Percentiles rank a stretch among this genome's conserved stretches.
phyloP scores from a whole-genome alignment of 2,113 vertebrate genomes.

The Sebastes schlegelii region DNA sequence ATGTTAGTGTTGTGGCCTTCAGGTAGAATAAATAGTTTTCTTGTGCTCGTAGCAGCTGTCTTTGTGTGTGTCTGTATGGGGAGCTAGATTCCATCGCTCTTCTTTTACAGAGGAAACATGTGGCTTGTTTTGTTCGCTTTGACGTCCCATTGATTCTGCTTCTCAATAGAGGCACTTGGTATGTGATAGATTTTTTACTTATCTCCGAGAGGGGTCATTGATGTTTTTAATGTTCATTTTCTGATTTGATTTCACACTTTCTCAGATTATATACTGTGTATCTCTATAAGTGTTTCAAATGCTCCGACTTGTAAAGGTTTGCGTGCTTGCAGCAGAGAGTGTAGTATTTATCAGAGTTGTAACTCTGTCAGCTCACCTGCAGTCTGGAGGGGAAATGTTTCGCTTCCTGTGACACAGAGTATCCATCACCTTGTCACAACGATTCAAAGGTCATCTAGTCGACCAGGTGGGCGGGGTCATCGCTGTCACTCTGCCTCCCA shows the following conservation, averaged over 20 bases:
- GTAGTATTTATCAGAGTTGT: slow-evolving; percentile 7
- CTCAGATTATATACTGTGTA: background rate
- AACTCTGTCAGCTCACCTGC: slow-evolving; percentile 32
- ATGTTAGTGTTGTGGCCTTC: background rate
- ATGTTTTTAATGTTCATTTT: background rate
- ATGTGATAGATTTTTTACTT: background rate
- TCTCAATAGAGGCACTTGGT: slow-evolving; percentile 6
- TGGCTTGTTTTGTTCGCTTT: background rate
- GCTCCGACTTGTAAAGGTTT: background rate
- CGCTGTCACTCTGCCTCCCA: slow-evolving; percentile 49
- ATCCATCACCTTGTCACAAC: slow-evolving; percentile 65
- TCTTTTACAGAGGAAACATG: background rate
- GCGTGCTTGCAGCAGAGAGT: background rate
- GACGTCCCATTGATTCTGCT: background rate
- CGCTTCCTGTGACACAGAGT: slow-evolving; percentile 37
- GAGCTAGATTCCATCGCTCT: background rate
- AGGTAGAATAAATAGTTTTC: background rate
- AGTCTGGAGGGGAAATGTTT: slow-evolving; percentile 46
- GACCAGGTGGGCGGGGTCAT: slow-evolving; percentile 61
- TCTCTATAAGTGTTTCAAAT: background rate
- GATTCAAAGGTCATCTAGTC: slow-evolving; percentile 55
- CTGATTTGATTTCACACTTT: background rate
- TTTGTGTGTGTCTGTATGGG: background rate
- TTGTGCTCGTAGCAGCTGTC: background rate
- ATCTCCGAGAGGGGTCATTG: background rate